Evolutionary conservation across 2,888 invertebrate species (phyloP), one percentile per base, ranked within the genome.

Genomic region (Drosophila crucigera): DNA sequence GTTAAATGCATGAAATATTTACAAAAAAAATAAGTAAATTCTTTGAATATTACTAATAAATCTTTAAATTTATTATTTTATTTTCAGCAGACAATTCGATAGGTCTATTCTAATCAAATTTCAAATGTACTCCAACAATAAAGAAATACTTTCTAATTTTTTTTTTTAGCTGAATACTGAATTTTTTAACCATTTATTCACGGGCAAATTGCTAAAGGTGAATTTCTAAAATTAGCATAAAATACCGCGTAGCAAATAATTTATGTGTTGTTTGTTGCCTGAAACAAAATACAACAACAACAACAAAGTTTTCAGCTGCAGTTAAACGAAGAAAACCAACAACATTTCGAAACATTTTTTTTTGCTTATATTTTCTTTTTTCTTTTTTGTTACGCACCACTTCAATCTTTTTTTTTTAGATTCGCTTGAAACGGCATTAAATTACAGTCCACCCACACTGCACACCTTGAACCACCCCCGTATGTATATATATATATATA

Each of bases 351-450:
- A 22, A 1, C 60, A 50, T 9, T 53, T 75, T 47, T 47, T 22
- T 22, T 47, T 47, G 25, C 25, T 25, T 16, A 9, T 25, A 47
- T 47, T 47, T 47, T 47, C 2, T 9, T 16, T 16, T 22, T 47
- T 47, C 16, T 25, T 47, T 22, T 25, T 16, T 68, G 58, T 65
- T 61, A 68, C 65, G 72, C 73, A 74, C 67, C 67, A 78, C 64
- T 77, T 77, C 63, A 53, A 75, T 73, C 69, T 70, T 22, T 47
- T 71, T 43, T 53, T 47, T 71, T 47, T 53, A 47, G 68, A 74
- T 31, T 72, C 50, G 74, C 85, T 75, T 78, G 76, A 78, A 85
- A 70, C 62, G 73, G 78, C 73, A 70, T 85, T 76, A 76, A 80
- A 80, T 90, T 83, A 78, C 83, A 69, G 39, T 14, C 69, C 69